These are phyloP conservation scores for Malthinus flaveolus DNA, from an alignment of 2,888 invertebrate species.

Conservation along the genomic window DNA sequence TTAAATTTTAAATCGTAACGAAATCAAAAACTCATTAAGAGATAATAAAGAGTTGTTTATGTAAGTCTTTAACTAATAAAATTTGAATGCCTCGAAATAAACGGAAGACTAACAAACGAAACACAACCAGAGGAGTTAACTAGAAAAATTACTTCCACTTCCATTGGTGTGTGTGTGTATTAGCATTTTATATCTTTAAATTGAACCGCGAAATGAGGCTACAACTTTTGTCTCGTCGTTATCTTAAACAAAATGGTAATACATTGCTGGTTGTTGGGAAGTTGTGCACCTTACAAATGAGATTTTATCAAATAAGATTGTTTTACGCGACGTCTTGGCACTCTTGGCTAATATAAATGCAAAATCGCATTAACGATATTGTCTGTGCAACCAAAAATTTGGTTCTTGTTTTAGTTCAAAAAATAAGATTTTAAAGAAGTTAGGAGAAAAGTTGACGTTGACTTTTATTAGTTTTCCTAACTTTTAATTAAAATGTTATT, in stretches of 20 bases:
- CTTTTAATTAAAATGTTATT: conserved; percentile 4
- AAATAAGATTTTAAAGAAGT: background rate
- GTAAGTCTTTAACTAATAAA: too few species aligned
- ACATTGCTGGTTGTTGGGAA: conserved; percentile 31
- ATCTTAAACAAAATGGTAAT: conserved; percentile 35
- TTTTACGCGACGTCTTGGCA: conserved; percentile 31
- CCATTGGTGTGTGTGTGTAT: background rate
- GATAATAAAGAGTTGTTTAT: too few species aligned
- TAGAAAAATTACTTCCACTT: conserved; percentile 11
- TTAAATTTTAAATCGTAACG: too few species aligned
- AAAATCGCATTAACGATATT: conserved; percentile 39
- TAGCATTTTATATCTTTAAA: conserved; percentile 16
- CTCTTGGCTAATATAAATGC: conserved; percentile 43
- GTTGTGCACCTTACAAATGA: conserved; percentile 40
- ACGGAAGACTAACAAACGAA: too few species aligned
- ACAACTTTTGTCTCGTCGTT: conserved; percentile 17
- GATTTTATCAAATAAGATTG: conserved; percentile 41
- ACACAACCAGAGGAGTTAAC: background rate
- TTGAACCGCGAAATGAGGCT: conserved; percentile 13
- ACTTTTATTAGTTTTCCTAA: conserved; percentile 4
- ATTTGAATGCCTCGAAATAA: too few species aligned
- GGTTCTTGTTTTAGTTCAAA: background rate
- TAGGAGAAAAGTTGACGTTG: conserved; percentile 2
- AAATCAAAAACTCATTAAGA: too few species aligned
- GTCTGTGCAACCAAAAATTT: conserved; percentile 21